Conservation (phyloP, 2,797 vertebrate genomes). For the Propithecus perrieri region DNA sequence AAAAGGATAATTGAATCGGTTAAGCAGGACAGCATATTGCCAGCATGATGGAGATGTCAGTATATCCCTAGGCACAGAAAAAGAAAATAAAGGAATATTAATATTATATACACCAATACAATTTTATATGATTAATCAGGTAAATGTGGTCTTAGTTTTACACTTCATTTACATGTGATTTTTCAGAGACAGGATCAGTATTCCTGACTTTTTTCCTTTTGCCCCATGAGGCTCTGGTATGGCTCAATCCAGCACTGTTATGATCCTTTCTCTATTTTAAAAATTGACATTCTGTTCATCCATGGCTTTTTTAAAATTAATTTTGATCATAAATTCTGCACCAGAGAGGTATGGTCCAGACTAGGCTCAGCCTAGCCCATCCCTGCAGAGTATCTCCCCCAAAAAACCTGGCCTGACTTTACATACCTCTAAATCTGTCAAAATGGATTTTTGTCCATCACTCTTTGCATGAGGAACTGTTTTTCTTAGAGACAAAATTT, state of each 20-base stretch:
- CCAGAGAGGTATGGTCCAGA: background rate
- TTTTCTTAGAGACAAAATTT: constrained; percentile 24
- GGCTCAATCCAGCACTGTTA: background rate
- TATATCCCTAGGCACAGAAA: constrained; percentile 85
- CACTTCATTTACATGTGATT: background rate
- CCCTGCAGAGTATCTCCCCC: background rate
- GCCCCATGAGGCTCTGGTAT: background rate
- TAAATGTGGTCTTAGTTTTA: background rate
- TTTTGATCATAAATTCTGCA: background rate
- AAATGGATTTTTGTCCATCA: background rate
- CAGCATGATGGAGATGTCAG: constrained; percentile 90
- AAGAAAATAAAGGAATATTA: background rate
- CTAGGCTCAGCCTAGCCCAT: background rate
- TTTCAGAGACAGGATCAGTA: background rate
- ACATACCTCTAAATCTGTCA: background rate
- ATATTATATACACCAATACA: background rate
- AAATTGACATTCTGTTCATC: background rate
- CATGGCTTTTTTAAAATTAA: background rate
- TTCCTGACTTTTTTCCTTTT: background rate
- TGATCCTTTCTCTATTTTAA: background rate
- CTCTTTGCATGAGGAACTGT: background rate
- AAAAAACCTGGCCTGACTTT: background rate
- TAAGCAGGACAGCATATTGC: constrained; percentile 95
- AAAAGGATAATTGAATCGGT: constrained; percentile 88
- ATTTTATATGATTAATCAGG: background rate